Conservation (phyloP, 2,888 invertebrate genomes). For the Chymomyza procnemis region DNA sequence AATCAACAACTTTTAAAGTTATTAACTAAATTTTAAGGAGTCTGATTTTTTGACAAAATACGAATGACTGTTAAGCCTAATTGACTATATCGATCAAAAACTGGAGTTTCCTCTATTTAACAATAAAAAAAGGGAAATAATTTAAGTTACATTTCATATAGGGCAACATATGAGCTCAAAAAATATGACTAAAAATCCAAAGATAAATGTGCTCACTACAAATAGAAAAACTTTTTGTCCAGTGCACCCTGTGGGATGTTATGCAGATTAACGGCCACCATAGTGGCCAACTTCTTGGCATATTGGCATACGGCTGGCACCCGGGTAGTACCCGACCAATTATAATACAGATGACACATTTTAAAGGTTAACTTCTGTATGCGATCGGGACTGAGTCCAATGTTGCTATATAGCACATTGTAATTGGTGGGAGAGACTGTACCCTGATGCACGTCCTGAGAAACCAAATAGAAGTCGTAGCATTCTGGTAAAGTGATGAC, state of each 20-base stretch:
- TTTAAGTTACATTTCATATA: too few relatives aligned
- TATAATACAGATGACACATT: slow-evolving; percentile 93
- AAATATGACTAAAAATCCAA: too few relatives aligned
- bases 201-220: too few relatives aligned
- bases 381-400: slow-evolving; percentile 85
- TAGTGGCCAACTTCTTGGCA: slow-evolving; percentile 94
- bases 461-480: slow-evolving; percentile 94
- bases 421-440: slow-evolving; percentile 94
- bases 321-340: slow-evolving; percentile 91
- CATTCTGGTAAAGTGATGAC: slow-evolving; percentile 88
- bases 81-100: too few relatives aligned
- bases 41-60: too few relatives aligned
- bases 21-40: too few relatives aligned
- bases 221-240: slow-evolving; percentile 84
- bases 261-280: slow-evolving; percentile 90
- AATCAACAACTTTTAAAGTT: too few relatives aligned
- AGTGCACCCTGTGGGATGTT: slow-evolving; percentile 83
- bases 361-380: slow-evolving; percentile 93
- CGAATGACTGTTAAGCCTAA: too few relatives aligned
- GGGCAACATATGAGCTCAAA: too few relatives aligned
- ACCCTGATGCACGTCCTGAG: slow-evolving; percentile 92
- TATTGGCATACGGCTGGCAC: slow-evolving; percentile 97
- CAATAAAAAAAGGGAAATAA: too few relatives aligned
- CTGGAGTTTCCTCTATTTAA: too few relatives aligned
- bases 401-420: slow-evolving; percentile 89